Conservation (phyloP, 2,113 vertebrate species). For the Caloenas nicobarica region DNA sequence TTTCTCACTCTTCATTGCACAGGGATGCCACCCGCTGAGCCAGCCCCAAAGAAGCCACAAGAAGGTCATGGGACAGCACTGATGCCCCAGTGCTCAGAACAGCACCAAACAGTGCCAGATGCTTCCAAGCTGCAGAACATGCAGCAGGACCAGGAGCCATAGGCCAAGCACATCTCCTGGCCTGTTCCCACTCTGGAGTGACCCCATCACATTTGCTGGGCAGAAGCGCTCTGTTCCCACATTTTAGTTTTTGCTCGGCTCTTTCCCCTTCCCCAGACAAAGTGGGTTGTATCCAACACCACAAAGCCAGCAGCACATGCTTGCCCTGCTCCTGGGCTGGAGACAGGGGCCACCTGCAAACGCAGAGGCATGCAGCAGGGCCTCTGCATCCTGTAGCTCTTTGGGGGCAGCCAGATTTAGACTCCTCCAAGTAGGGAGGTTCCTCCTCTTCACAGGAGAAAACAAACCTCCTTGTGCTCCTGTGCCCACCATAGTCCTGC, state of each 20-base stretch:
- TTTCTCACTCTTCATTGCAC: neutral
- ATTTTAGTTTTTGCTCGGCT: neutral
- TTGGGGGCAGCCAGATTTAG: neutral
- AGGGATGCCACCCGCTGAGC: neutral
- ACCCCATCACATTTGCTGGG: neutral
- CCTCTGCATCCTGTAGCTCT: neutral
- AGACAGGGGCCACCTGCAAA: neutral
- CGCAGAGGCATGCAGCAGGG: neutral
- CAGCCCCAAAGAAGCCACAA: neutral
- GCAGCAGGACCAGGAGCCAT: neutral
- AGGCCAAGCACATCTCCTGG: neutral
- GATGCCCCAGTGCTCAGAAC: neutral
- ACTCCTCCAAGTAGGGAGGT: neutral
- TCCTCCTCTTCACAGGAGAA: neutral
- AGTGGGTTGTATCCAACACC: rapidly evolving
- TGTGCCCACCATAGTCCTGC: neutral
- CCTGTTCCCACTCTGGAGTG: neutral
- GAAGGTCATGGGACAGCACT: neutral
- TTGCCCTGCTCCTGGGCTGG: neutral
- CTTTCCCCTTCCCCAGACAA: neutral
- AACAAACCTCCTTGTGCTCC: neutral
- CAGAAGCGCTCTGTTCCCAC: neutral
- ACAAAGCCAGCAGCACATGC: rapidly evolving
- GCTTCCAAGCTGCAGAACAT: neutral
- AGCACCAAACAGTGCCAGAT: neutral